Conservation (phyloP, 1,140 invertebrate species). For the Cyclina sinensis region DNA sequence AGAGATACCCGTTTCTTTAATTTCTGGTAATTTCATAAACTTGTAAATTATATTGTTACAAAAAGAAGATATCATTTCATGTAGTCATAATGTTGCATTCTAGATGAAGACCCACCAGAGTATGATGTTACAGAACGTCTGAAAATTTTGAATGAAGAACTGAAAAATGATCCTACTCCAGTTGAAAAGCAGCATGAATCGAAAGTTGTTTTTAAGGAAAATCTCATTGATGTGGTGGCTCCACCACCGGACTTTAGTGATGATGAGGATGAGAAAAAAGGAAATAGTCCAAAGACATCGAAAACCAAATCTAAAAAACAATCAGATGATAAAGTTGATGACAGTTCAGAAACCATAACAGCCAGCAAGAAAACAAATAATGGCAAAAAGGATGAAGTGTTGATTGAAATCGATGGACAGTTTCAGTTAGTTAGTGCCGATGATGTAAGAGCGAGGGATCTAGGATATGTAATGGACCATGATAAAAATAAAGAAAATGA, state of each 20-base stretch:
- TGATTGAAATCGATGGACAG: slow-evolving; percentile 84
- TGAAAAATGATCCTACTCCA: slow-evolving; percentile 83
- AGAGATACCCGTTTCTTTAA: too few relatives aligned
- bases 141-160: slow-evolving; percentile 82
- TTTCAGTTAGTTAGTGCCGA: slow-evolving; percentile 81
- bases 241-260: slow-evolving; percentile 81
- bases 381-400: slow-evolving; percentile 72
- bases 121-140: slow-evolving; percentile 84
- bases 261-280: slow-evolving; percentile 73
- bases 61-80: too few relatives aligned
- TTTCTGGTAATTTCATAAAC: too few relatives aligned
- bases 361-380: slow-evolving; percentile 62
- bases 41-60: too few relatives aligned
- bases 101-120: slow-evolving; percentile 84
- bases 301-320: slow-evolving; percentile 62
- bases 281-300: slow-evolving; percentile 47
- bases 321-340: slow-evolving; percentile 57
- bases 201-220: slow-evolving; percentile 82
- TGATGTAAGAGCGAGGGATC: slow-evolving; percentile 78
- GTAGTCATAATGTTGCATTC: too few relatives aligned
- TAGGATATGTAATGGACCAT: slow-evolving; percentile 64
- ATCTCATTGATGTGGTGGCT: slow-evolving; percentile 83
- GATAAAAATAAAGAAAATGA: slow-evolving; percentile 64
- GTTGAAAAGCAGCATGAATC: slow-evolving; percentile 73
- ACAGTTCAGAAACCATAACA: slow-evolving; percentile 58